Evolutionary conservation across 2,797 vertebrate genomes (phyloP).

Genomic region (Otolemur crassicaudatus): DNA sequence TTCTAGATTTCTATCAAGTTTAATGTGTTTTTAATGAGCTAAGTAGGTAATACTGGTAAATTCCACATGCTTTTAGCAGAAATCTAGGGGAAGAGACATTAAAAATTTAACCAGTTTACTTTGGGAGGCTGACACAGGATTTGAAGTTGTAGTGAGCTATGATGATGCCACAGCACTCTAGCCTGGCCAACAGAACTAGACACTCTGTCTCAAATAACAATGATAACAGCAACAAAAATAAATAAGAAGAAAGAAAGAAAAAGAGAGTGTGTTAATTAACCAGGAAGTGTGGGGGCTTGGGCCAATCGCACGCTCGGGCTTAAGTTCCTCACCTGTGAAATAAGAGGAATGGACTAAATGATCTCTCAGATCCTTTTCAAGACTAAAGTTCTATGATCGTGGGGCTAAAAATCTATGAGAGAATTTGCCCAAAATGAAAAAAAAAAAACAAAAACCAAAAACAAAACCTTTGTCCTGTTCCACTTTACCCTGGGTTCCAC

Average conservation of each 20-base stretch:
- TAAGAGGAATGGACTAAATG: not conserved
- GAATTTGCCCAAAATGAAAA: not conserved
- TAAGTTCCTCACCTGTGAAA: not conserved
- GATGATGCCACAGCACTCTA: not conserved
- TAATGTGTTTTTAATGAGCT: not conserved
- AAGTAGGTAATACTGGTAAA: not conserved
- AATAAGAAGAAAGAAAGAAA: not conserved
- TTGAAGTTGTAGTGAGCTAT: not conserved
- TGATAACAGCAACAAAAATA: too few species aligned
- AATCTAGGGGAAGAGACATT: not conserved
- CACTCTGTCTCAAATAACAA: not conserved
- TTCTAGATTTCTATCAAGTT: constrained; percentile 24
- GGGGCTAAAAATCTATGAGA: not conserved
- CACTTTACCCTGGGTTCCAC: not conserved
- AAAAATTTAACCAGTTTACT: not conserved
- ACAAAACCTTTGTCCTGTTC: not conserved
- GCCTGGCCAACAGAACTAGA: not conserved
- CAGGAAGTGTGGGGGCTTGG: not conserved
- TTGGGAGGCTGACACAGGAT: not conserved
- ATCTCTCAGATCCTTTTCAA: constrained; percentile 21
- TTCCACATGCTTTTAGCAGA: constrained; percentile 40
- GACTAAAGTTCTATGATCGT: constrained; percentile 23
- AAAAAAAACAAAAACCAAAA: not conserved
- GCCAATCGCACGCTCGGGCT: not conserved
- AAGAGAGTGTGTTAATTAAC: not conserved